Evolutionary conservation across 1,140 invertebrate genomes (phyloP), one percentile per base, ranked within the genome.

Genomic region (Amyelois transitella): DNA sequence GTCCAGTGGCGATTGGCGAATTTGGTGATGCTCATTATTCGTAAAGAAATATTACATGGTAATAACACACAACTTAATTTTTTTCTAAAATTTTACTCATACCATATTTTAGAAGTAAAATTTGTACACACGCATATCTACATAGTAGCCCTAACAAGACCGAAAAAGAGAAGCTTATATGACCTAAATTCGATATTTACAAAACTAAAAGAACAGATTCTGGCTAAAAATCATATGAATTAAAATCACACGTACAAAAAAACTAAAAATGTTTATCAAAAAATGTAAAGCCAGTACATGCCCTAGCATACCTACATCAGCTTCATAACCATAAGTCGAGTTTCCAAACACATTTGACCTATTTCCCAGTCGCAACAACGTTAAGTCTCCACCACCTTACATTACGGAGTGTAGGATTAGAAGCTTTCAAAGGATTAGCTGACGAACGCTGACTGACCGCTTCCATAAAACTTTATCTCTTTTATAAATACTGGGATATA

Each of bases 1-100:
- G 51, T 53, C 38, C 51, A 19, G 43, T 45, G 44, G 17, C 53
- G 18, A 17, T 24, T n/a, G 17, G 32, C 25, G 19, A 55, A 49
- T 49, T 55, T 17, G 18, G 6, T 44, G 38, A 38, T n/a, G 14
- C 28, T n/a, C n/a, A n/a, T n/a, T n/a, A n/a, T n/a, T n/a, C n/a
- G n/a, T n/a, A n/a, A n/a, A n/a, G n/a, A n/a, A n/a, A n/a, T n/a
- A n/a, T n/a, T n/a, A n/a, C n/a, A n/a, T n/a, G n/a, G n/a, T n/a
- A n/a, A n/a, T n/a, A n/a, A n/a, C n/a, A n/a, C n/a, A n/a, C n/a
- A n/a, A n/a, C n/a, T n/a, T n/a, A n/a, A n/a, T n/a, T n/a, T n/a
- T n/a, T n/a, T n/a, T n/a, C n/a, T n/a, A n/a, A n/a, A n/a, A n/a
- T n/a, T n/a, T n/a, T n/a, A n/a, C n/a, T n/a, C n/a, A n/a, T n/a